Percentiles rank a stretch among this genome's conserved stretches.
These are phyloP conservation scores for Porites evermanni DNA, from an alignment of 92 coral and sea anemone species.

Conservation along the genomic window DNA sequence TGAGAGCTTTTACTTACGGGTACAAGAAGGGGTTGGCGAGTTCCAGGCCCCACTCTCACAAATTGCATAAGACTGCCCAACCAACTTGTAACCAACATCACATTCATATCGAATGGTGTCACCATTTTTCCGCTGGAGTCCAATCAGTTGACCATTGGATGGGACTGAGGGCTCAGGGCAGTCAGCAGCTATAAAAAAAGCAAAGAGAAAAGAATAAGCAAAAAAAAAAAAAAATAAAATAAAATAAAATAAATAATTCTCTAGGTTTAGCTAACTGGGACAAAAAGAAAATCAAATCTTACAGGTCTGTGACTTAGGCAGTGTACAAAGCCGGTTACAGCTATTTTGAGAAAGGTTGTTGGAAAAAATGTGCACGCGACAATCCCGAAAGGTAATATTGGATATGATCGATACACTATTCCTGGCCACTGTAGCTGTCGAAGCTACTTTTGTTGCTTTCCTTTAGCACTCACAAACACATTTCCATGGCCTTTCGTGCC, in stretches of 20 bases:
- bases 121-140: conserved; percentile 88
- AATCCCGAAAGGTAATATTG: too few species aligned
- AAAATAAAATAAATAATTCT: not conserved
- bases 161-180: conserved; percentile 87
- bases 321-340: too few species aligned
- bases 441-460: too few species aligned
- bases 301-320: too few species aligned
- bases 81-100: conserved; percentile 64
- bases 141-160: conserved; percentile 72
- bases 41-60: conserved; percentile 81
- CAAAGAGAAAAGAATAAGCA: not conserved
- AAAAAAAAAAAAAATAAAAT: not conserved
- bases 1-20: conserved; percentile 18
- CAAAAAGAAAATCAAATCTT: too few species aligned
- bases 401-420: too few species aligned
- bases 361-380: too few species aligned
- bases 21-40: conserved; percentile 77
- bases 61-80: conserved; percentile 71
- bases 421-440: too few species aligned
- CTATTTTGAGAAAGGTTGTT: too few species aligned
- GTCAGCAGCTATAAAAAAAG: conserved; percentile 71
- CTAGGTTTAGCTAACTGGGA: too few species aligned
- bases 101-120: conserved; percentile 91
- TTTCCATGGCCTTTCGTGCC: too few species aligned
- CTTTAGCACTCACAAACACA: too few species aligned